Percentiles rank a stretch among this genome's conserved stretches.
Conservation (phyloP, 1,140 invertebrate species). For the fruit fly (Drosophila melanogaster) region Release_6_plus_ISO1_MT NC_004354.4:12845501-12846000, state of each 20-base stretch:
- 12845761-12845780: slow-evolving; percentile 25
- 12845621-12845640: slow-evolving; percentile 12
- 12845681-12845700: slow-evolving; percentile 15
- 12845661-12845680: background rate
- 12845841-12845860: slow-evolving; percentile 6
- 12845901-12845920: slow-evolving; percentile 1
- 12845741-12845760: slow-evolving; percentile 13
- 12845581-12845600: background rate
- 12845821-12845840: slow-evolving; percentile 19
- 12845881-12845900: background rate
- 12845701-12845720: background rate
- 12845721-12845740: slow-evolving; percentile 8
- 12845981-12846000: background rate
- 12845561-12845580: slow-evolving; percentile 12
- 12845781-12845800: slow-evolving; percentile 11
- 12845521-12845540: slow-evolving; percentile 5
- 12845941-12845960: background rate
- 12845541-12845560: slow-evolving; percentile 4
- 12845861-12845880: background rate
- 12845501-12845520: background rate
- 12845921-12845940: background rate
- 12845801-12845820: background rate
- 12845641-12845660: slow-evolving; percentile 4
- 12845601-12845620: slow-evolving; percentile 4
- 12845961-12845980: background rate